These are phyloP conservation scores for Sarcophaga bullata DNA, from an alignment of 1,140 invertebrate species.

Conservation along the genomic window DNA sequence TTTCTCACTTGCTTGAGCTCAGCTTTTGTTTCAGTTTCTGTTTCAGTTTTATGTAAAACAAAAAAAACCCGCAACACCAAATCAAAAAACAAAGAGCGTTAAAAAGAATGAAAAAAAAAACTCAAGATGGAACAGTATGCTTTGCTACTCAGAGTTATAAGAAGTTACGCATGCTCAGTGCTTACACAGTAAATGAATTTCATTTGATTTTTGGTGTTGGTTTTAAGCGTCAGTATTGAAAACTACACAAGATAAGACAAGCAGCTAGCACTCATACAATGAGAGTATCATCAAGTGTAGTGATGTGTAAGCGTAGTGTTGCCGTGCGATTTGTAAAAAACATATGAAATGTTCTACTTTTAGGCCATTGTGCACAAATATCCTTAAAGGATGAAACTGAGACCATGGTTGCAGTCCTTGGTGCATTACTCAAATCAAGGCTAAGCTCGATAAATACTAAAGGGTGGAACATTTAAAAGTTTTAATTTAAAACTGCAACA, in stretches of 20 bases:
- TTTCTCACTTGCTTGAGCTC: not conserved
- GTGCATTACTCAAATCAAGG: no score
- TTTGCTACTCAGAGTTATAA: not conserved
- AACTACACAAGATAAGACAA: not conserved
- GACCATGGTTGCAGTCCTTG: no score
- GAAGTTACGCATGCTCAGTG: not conserved
- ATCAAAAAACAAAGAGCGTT: not conserved
- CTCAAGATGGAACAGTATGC: not conserved
- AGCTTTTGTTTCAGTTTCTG: constrained; percentile 10
- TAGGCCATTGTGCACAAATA: no score
- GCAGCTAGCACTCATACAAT: no score
- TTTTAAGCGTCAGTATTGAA: not conserved
- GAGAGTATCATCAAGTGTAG: not conserved
- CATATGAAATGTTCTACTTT: no score
- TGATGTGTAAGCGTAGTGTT: not conserved
- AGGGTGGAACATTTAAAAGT: no score
- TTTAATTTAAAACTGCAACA: no score
- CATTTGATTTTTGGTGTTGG: not conserved
- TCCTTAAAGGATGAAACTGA: no score
- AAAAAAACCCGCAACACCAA: not conserved
- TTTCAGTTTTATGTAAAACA: constrained; percentile 16
- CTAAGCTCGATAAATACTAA: no score
- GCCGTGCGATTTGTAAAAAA: no score
- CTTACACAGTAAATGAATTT: not conserved
- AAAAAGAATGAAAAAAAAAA: not conserved